phyloP scores from a whole-genome alignment of 2,888 invertebrate genomes.

The Lasioglossum oenotherae region DNA sequence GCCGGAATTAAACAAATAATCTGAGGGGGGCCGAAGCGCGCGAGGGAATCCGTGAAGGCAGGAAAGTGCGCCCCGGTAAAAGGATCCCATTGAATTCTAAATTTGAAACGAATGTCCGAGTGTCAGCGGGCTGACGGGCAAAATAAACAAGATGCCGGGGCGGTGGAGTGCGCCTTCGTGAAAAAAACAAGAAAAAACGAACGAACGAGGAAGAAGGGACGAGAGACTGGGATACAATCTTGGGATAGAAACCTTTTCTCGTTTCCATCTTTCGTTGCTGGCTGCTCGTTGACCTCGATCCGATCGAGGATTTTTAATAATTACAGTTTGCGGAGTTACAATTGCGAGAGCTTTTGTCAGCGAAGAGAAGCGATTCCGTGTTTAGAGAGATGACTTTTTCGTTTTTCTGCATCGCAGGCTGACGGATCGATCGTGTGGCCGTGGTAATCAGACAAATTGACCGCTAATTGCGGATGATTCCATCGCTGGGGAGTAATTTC shows the following conservation, averaged over 20 bases:
- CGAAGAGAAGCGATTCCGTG: conserved; percentile 3
- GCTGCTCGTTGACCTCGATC: conserved; percentile 54
- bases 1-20: conserved; percentile 83
- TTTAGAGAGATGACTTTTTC: conserved; percentile 10
- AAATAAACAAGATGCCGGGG: conserved; percentile 82
- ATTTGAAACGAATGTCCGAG: conserved; percentile 83
- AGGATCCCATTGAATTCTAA: conserved; percentile 85
- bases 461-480: conserved; percentile 50
- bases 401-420: conserved; percentile 16
- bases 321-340: not conserved
- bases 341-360: not conserved
- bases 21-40: conserved; percentile 62
- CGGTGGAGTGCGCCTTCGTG: conserved; percentile 54
- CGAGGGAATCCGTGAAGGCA: conserved; percentile 80
- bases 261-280: conserved; percentile 44
- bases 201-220: conserved; percentile 31
- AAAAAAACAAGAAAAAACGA: conserved; percentile 6
- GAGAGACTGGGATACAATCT: conserved; percentile 17
- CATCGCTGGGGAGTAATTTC: conserved; percentile 58
- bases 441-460: conserved; percentile 21
- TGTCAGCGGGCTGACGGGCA: conserved; percentile 81
- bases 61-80: conserved; percentile 80
- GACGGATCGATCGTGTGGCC: conserved; percentile 38
- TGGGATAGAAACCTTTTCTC: not conserved
- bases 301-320: not conserved